A percentile compares a stretch with the other conserved stretches of the same genome.
Evolutionary conservation across 2,113 vertebrate species (phyloP).

Genomic region (Vidua chalybeata): DNA sequence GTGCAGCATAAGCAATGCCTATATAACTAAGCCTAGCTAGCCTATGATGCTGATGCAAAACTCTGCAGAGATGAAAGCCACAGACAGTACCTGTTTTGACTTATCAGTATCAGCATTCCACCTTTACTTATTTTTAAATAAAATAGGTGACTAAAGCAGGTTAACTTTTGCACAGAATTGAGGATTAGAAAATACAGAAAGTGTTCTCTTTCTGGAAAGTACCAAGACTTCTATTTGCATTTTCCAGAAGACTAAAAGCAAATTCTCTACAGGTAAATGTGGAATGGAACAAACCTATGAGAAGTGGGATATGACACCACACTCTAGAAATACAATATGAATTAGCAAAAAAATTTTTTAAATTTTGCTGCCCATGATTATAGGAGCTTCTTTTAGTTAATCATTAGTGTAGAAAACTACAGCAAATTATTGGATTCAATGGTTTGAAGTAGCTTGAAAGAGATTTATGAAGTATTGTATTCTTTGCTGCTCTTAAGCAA

Average conservation of each 20-base stretch:
- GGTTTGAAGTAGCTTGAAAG: not conserved
- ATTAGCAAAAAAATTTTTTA: not conserved
- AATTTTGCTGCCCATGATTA: not conserved
- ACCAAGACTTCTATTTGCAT: not conserved
- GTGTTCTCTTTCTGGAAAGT: not conserved
- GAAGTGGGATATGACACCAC: not conserved
- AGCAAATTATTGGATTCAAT: not conserved
- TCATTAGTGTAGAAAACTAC: not conserved
- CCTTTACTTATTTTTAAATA: not conserved
- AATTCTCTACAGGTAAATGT: not conserved
- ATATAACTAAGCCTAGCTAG: not conserved
- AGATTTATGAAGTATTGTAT: not conserved
- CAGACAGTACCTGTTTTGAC: not conserved
- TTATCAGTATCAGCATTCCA: not conserved
- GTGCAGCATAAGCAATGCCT: not conserved
- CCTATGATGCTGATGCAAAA: not conserved
- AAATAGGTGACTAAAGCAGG: not conserved
- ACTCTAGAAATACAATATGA: not conserved
- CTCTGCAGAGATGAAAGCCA: not conserved
- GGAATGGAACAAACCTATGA: not conserved
- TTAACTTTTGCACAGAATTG: not conserved
- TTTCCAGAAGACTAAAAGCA: not conserved
- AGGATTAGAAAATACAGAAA: not conserved
- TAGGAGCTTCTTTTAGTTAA: not conserved
- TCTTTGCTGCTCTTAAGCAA: not conserved